Evolutionary conservation across 2,113 vertebrate genomes (phyloP), one percentile per base, ranked within the genome.

Genomic region (Nycticorax nycticorax): DNA sequence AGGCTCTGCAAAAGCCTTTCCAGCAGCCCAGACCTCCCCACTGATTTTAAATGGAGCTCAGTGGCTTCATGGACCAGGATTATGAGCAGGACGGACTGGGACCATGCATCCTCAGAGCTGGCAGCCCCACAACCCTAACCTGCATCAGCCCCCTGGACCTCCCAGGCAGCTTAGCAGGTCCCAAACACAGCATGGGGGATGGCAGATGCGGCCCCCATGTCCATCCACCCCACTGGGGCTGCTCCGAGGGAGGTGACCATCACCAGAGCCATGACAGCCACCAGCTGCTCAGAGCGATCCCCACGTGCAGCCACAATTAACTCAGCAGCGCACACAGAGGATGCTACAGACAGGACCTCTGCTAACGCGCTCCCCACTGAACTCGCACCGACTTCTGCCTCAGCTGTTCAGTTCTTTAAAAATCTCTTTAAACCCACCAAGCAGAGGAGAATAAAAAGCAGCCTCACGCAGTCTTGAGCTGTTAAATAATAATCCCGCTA

Each of bases 401-500:
- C 78, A 64, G 60, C 67, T 82, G n/a, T 53, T 85, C 85, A 50
- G 91, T 69, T 92, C 86, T 87, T 89, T 64, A 60, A 69, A 91
- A 74, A 55, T 39, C 64, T 74, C 62, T 83, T 80, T n/a, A 93
- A 81, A 67, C 62, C 64, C 68, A 67, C 41, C 75, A 88, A 85
- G 78, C 83, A n/a, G 43, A 66, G 92, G 1, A 66, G 60, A 81
- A 92, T 64, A 60, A 89, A 94, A 89, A 69, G 52, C 39, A 48
- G 89, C 84, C 35, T 81, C 66, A 62, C 16, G 67, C 18, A 69
- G 78, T 50, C 16, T 53, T 75, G 56, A 84, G 63, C 77, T 72
- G 81, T 91, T 97, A 96, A 98, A 97, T 94, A 96, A 96, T 93
- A 90, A 97, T 87, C 77, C 82, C 60, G 67, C 94, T 92, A 88